Percentiles rank a stretch among this genome's conserved stretches.
Conservation (phyloP, 2,797 vertebrate genomes). For the Enteromius mattozi region DNA sequence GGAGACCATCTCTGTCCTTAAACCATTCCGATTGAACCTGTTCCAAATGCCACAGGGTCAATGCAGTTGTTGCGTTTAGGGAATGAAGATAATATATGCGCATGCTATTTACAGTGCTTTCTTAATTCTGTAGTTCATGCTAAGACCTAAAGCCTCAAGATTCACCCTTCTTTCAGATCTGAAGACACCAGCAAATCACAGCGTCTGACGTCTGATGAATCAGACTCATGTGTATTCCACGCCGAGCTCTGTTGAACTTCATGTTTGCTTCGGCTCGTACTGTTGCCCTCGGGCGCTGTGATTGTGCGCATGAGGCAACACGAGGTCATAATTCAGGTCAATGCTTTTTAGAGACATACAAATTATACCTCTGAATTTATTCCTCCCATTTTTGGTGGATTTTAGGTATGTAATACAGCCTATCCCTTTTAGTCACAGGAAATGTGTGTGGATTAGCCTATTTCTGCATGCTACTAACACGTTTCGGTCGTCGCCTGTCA, state of each 20-base stretch:
- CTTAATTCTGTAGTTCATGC: conserved; percentile 48
- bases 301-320: conserved; percentile 20
- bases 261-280: conserved; percentile 16
- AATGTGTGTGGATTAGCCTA: not conserved
- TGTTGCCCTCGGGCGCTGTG: conserved; percentile 26
- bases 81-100: conserved; percentile 50
- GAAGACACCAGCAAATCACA: conserved; percentile 23
- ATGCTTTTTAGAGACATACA: not conserved
- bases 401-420: not conserved
- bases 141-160: conserved; percentile 38
- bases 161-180: conserved; percentile 18
- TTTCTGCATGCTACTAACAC: not conserved
- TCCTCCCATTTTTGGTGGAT: not conserved
- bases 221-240: conserved; percentile 15
- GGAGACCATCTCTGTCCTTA: conserved; percentile 17
- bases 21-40: conserved; percentile 29
- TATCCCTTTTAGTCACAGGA: not conserved
- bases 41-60: conserved; percentile 43
- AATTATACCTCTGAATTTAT: not conserved
- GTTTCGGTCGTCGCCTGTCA: not conserved
- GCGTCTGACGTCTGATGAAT: conserved; percentile 33
- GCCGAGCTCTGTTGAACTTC: conserved; percentile 33
- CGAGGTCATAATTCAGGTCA: conserved; percentile 37
- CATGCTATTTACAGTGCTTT: conserved; percentile 52
- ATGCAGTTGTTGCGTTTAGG: not conserved